These are phyloP conservation scores for Hippoglossus stenolepis DNA, from an alignment of 2,113 vertebrate species.

Conservation along the genomic window DNA sequence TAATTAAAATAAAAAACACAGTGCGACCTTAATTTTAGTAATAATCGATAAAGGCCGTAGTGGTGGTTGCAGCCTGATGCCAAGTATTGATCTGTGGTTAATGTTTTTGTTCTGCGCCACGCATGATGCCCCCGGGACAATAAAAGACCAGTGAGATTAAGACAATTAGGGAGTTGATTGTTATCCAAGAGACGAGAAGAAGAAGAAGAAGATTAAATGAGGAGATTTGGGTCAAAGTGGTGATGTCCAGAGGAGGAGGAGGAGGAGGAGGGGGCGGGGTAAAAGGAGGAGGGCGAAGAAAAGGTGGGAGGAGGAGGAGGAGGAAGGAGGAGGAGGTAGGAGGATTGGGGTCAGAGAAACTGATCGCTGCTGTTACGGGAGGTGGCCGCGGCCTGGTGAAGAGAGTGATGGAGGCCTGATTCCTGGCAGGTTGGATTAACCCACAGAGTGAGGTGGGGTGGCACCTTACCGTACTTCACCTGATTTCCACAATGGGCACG, in stretches of 20 bases:
- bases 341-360: slow-evolving; percentile 79
- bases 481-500: slow-evolving; percentile 44
- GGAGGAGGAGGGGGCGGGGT: slow-evolving; percentile 16
- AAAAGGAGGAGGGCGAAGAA: slow-evolving; percentile 24
- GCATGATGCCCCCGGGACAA: slow-evolving; percentile 47
- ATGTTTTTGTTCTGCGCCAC: slow-evolving; percentile 60
- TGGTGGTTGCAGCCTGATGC: slow-evolving; percentile 40
- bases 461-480: slow-evolving; percentile 49
- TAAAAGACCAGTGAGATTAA: slow-evolving; percentile 81
- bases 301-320: slow-evolving; percentile 42
- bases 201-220: slow-evolving; percentile 73
- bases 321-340: slow-evolving; percentile 40
- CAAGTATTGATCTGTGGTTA: slow-evolving; percentile 64
- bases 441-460: neutral
- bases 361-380: slow-evolving; percentile 45
- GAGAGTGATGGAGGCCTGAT: slow-evolving; percentile 57
- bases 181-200: slow-evolving; percentile 73
- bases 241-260: slow-evolving; percentile 55
- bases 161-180: slow-evolving; percentile 82
- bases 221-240: slow-evolving; percentile 83
- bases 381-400: slow-evolving; percentile 21
- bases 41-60: slow-evolving; percentile 31
- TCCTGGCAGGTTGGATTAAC: slow-evolving; percentile 24
- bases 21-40: slow-evolving; percentile 11
- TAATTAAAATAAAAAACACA: slow-evolving; percentile 8